These are phyloP conservation scores for Colossoma macropomum DNA, from an alignment of 2,113 vertebrate genomes.

Conservation along the genomic window DNA sequence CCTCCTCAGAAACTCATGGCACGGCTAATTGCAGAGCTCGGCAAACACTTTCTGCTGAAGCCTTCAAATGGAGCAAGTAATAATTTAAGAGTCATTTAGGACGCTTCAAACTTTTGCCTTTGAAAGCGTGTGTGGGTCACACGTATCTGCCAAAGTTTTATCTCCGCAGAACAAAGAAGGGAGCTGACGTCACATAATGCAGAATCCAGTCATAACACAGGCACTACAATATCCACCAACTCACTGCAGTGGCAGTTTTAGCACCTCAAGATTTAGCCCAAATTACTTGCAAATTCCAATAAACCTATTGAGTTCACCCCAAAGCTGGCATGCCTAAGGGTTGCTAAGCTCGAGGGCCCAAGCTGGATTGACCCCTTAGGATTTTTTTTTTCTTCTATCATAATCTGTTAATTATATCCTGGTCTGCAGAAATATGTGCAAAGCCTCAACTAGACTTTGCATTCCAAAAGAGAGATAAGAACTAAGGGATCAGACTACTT, in stretches of 20 bases:
- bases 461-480: constrained; percentile 62
- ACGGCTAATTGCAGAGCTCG: not conserved
- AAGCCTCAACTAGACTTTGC: constrained; percentile 59
- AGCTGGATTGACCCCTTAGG: constrained; percentile 35
- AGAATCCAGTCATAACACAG: not conserved
- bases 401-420: constrained; percentile 66
- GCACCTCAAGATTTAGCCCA: constrained; percentile 20
- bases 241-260: not conserved
- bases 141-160: not conserved
- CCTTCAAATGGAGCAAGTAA: constrained; percentile 8
- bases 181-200: not conserved
- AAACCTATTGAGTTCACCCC: constrained; percentile 23
- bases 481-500: constrained; percentile 63
- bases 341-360: constrained; percentile 21
- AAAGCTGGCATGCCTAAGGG: constrained; percentile 23
- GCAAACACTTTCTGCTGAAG: constrained; percentile 4
- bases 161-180: not conserved
- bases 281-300: constrained; percentile 42
- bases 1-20: not conserved
- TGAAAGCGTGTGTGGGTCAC: not conserved
- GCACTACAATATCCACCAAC: not conserved
- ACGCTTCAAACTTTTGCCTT: not conserved
- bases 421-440: constrained; percentile 59
- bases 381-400: constrained; percentile 53
- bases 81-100: not conserved